These are phyloP conservation scores for Mesitornis unicolor DNA, from an alignment of 2,113 vertebrate genomes.

Conservation along the genomic window DNA sequence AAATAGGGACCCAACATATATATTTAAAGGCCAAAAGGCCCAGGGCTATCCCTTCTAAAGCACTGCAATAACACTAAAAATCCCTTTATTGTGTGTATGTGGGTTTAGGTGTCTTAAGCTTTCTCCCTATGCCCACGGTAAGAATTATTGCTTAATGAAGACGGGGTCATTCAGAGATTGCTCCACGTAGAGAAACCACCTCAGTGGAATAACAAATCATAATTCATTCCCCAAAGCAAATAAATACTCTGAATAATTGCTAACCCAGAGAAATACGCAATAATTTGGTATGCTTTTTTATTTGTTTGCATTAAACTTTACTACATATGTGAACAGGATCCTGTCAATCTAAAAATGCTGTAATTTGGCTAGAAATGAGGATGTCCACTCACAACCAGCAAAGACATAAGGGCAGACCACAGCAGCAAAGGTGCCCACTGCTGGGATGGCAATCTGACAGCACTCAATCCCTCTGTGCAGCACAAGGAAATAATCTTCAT, in stretches of 20 bases:
- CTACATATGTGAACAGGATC: rapidly evolving
- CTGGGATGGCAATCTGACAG: neutral
- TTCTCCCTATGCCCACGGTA: neutral
- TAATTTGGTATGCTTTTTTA: neutral
- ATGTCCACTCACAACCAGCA: neutral
- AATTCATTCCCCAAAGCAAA: neutral
- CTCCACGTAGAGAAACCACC: neutral
- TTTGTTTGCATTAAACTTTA: neutral
- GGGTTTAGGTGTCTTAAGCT: neutral
- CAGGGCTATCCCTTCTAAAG: neutral
- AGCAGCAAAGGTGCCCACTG: neutral
- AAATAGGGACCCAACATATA: rapidly evolving
- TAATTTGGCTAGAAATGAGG: rapidly evolving
- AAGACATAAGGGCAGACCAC: neutral
- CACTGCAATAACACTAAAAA: neutral
- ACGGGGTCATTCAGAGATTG: neutral
- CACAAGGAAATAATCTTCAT: neutral
- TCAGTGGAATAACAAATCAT: neutral
- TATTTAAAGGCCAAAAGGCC: neutral
- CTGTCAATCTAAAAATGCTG: neutral
- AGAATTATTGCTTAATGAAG: neutral
- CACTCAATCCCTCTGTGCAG: neutral
- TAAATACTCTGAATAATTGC: neutral
- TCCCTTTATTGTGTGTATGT: neutral
- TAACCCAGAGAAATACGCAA: neutral